Percentiles rank a stretch among this genome's conserved stretches.
Conservation (phyloP, 2,113 vertebrate species). For the Poicephalus gulielmi region DNA sequence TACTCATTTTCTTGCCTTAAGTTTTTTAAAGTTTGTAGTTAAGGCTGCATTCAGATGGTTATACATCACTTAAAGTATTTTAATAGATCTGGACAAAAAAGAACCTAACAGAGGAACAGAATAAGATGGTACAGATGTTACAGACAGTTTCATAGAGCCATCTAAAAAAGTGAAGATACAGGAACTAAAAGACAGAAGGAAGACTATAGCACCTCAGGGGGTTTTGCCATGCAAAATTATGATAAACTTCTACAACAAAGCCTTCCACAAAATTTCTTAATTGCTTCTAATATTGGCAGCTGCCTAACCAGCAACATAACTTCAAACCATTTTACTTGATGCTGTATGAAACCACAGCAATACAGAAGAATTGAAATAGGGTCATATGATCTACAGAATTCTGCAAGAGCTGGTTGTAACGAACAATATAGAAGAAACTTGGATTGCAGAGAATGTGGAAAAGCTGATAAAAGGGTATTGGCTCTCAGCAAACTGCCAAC, state of each 20-base stretch:
- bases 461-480: background rate
- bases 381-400: background rate
- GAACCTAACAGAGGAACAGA: background rate
- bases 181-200: background rate
- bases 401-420: background rate
- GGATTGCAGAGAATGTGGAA: background rate
- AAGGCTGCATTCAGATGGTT: background rate
- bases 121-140: background rate
- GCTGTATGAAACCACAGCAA: background rate
- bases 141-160: background rate
- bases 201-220: background rate
- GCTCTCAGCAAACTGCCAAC: background rate
- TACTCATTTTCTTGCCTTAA: background rate
- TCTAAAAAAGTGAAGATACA: rapidly evolving
- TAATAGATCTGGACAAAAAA: background rate
- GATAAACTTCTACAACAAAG: background rate
- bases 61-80: background rate
- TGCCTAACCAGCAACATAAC: background rate
- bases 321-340: background rate
- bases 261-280: background rate
- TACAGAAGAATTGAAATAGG: background rate
- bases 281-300: background rate
- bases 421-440: background rate
- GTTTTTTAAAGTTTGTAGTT: background rate
- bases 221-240: background rate